Evolutionary conservation across 2,888 invertebrate genomes (phyloP), one percentile per base, ranked within the genome.

Genomic region (Mechanitis messenoides): DNA sequence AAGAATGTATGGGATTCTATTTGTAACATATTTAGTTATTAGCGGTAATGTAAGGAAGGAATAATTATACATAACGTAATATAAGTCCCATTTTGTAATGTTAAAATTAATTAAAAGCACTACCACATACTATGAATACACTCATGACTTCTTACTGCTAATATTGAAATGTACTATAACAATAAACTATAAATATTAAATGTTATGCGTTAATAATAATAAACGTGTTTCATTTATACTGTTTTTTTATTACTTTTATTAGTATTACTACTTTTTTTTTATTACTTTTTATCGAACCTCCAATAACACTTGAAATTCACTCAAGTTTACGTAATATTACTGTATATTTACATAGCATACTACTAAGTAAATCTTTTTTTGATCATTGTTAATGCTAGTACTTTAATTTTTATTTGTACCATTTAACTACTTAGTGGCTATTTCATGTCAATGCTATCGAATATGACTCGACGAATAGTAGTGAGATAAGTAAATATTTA

Each of bases 121-220:
- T 85, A 85, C 80, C 82, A 87, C 84, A 71, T 85, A 89, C 78
- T 88, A 86, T 85, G 85, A 83, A 84, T 86, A 87, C 90, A 90
- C 88, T 86, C 86, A 88, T 87, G 81, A 85, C 81, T 88, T 89
- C 89, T 89, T 84, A 88, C 79, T 77, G 89, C 89, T 91, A 90
- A 87, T 85, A 91, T 86, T 90, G 86, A 86, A 90, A 87, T 90
- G 90, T 91, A 91, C 84, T 87, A 91, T 91, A 91, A 87, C 90
- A 85, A 89, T 90, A 84, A 90, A 90, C 86, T 91, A 91, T 91
- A 89, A 91, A 89, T 89, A 91, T 90, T 91, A 91, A 91, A 92
- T 92, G 92, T 92, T 92, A 92, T 92, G 92, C 92, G 92, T 92
- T 92, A 92, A 92, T 92, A 92, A 92, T 92, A 92, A 79, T 80